These are phyloP conservation scores for Bryconaethiops microstoma DNA, from an alignment of 2,797 vertebrate species.

Conservation along the genomic window DNA sequence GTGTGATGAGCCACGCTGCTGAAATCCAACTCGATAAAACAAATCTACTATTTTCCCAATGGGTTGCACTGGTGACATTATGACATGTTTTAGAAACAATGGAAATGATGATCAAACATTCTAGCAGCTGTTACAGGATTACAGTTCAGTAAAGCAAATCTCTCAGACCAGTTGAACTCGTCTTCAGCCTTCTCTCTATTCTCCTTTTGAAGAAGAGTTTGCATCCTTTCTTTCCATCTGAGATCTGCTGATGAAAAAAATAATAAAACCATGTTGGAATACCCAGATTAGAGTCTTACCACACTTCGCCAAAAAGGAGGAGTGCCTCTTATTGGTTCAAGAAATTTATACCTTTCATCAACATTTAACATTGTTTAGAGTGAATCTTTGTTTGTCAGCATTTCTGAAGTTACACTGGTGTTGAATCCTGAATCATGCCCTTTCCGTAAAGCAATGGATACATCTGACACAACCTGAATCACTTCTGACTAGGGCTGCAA, in stretches of 20 bases:
- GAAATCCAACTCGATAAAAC: too few relatives aligned
- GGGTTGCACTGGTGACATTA: too few relatives aligned
- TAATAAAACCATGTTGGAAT: constrained; percentile 10
- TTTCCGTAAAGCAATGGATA: too few relatives aligned
- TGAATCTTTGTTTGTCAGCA: background rate
- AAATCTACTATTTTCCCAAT: too few relatives aligned
- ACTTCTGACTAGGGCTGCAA: too few relatives aligned
- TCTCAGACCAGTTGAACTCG: constrained; percentile 7
- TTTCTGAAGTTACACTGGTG: too few relatives aligned
- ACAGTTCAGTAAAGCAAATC: background rate
- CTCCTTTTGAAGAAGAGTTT: background rate
- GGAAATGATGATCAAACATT: constrained; percentile 13
- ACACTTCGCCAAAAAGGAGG: background rate
- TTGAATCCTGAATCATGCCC: too few relatives aligned
- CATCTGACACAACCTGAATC: too few relatives aligned
- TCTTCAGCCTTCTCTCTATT: background rate
- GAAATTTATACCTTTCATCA: constrained; percentile 7
- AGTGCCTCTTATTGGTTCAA: background rate
- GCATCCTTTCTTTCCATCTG: constrained; percentile 8
- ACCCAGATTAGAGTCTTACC: background rate
- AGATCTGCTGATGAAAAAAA: constrained; percentile 8
- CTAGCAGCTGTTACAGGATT: constrained; percentile 22
- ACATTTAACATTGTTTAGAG: background rate
- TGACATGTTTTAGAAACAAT: too few relatives aligned
- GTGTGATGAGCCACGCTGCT: too few relatives aligned